Evolutionary conservation across 2,888 invertebrate genomes (phyloP).

Genomic region (Sepioteuthis lessoniana): DNA sequence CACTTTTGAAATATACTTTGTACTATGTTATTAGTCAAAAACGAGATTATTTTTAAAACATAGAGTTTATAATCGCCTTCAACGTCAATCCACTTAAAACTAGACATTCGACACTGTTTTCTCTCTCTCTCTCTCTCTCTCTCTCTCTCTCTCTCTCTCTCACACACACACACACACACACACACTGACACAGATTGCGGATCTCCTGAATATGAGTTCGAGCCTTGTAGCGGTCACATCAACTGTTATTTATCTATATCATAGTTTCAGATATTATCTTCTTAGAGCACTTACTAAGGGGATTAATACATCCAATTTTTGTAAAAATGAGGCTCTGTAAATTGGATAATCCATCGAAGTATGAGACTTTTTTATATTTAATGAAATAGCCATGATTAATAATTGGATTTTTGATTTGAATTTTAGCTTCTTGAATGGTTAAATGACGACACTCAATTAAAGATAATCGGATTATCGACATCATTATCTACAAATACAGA

Average conservation of each 20-base stretch:
- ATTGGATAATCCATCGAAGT: neutral
- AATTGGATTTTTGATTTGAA: neutral
- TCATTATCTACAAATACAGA: conserved; percentile 1
- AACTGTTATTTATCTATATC: neutral
- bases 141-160: neutral
- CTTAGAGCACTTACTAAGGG: neutral
- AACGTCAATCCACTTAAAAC: no score
- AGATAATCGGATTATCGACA: neutral
- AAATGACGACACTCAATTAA: neutral
- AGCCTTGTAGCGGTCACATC: no score
- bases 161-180: neutral
- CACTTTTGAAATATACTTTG: no score
- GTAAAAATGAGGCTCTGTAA: neutral
- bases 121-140: neutral
- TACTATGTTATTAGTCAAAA: no score
- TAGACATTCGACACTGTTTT: no score
- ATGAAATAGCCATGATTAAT: neutral
- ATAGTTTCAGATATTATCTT: neutral
- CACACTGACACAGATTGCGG: no score
- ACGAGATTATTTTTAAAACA: no score
- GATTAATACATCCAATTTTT: neutral
- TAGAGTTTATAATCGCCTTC: no score
- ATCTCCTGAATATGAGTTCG: no score
- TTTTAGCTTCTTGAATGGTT: neutral
- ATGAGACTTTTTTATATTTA: neutral